Percentiles rank a stretch among this genome's conserved stretches.
phyloP scores from a whole-genome alignment of 2,113 vertebrate species.

The Gracilinanus agilis region DNA sequence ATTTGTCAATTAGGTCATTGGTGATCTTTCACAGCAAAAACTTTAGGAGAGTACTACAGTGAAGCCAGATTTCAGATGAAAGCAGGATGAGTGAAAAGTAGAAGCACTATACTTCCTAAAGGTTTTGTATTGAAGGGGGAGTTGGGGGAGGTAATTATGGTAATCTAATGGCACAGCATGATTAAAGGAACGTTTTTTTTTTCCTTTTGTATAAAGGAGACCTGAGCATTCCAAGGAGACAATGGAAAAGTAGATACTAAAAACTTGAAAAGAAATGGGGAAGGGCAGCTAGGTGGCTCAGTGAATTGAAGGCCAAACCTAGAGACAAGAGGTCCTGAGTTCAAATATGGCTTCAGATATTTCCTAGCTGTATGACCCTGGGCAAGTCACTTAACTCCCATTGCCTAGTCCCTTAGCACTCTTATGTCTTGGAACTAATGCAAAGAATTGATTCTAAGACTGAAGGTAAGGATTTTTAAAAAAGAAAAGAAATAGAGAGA shows the following conservation, averaged over 20 bases:
- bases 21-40: neutral
- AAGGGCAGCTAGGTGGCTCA: too few relatives aligned
- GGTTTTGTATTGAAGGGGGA: neutral
- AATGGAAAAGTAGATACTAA: neutral
- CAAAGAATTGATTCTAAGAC: too few relatives aligned
- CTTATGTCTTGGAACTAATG: too few relatives aligned
- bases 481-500: neutral
- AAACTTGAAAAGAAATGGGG: neutral
- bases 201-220: neutral
- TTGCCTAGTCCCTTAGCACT: too few relatives aligned
- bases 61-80: neutral
- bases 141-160: neutral
- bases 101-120: neutral
- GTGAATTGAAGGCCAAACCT: too few relatives aligned
- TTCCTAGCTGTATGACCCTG: too few relatives aligned
- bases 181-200: neutral
- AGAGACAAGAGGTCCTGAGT: too few relatives aligned
- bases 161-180: neutral
- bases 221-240: neutral
- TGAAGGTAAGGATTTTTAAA: too few relatives aligned
- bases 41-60: neutral
- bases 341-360: too few relatives aligned
- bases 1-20: neutral
- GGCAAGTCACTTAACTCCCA: too few relatives aligned
- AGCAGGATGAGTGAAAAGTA: neutral